phyloP scores from a whole-genome alignment of 2,888 invertebrate species.

The Matsumyia berberina region DNA sequence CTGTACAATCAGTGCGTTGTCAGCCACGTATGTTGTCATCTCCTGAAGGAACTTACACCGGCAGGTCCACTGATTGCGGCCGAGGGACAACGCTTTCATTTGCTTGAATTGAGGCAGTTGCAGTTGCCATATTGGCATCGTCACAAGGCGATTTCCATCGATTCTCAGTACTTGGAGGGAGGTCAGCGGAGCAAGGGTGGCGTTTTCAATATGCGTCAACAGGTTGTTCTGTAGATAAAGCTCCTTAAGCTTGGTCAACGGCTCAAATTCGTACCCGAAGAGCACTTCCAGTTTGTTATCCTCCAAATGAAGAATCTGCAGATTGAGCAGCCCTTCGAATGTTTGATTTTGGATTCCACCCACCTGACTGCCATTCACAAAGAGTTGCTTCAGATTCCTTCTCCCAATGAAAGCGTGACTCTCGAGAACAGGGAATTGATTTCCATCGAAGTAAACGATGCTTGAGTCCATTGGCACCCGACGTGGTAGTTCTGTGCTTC shows the following conservation, averaged over 20 bases:
- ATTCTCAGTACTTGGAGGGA: conserved; percentile 92
- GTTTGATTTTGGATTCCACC: conserved; percentile 95
- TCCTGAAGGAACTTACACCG: conserved; percentile 95
- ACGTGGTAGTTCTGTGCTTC: conserved; percentile 91
- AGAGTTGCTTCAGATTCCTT: conserved; percentile 94
- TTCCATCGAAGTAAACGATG: conserved; percentile 96
- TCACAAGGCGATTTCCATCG: conserved; percentile 93
- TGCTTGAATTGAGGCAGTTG: conserved; percentile 82
- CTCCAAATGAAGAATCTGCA: conserved; percentile 93
- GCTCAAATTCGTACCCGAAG: conserved; percentile 95
- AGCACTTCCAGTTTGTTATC: conserved; percentile 92
- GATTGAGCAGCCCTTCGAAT: conserved; percentile 93
- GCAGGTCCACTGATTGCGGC: conserved; percentile 95
- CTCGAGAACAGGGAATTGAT: conserved; percentile 92
- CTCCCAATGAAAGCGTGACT: conserved; percentile 96
- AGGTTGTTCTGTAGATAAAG: conserved; percentile 94
- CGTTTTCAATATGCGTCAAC: conserved; percentile 91
- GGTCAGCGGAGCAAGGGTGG: conserved; percentile 90
- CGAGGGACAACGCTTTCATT: conserved; percentile 86
- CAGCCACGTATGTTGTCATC: conserved; percentile 92
- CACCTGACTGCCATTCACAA: conserved; percentile 93
- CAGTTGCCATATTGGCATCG: conserved; percentile 92
- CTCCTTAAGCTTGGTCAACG: conserved; percentile 91
- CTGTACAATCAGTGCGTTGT: conserved; percentile 92
- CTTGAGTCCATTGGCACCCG: conserved; percentile 98